Base-by-base conservation (phyloP, 1,140 invertebrate genomes). In the Gonioctena quinquepunctata region DNA sequence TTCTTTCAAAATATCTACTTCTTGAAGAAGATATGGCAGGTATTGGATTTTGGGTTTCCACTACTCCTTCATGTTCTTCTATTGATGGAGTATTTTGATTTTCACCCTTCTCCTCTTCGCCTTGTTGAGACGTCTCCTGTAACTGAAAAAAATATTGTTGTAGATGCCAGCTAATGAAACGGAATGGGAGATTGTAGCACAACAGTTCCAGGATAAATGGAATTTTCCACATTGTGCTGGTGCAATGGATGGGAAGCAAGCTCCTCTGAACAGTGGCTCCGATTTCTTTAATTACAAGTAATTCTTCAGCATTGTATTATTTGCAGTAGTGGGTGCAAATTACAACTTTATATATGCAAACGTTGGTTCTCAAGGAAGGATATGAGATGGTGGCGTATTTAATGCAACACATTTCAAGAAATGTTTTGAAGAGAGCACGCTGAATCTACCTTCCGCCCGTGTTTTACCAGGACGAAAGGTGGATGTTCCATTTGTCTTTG, bases 211-310 rank as follows among this genome's bases (percentile, higher is more conserved):
- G 19, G 33, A 59, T 23, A 61, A 69, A 54, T 83, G 81, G 76
- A 74, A 83, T 60, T 83, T 84, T 68, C 84, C 83, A 18, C 76
- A 84, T 70, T 85, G 84, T 66, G 64, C 81, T 33, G 84, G 83
- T 16, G 79, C 80, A n/a, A 72, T 86, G 4, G 84, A 85, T 75
- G 83, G 83, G 21, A 85, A 84, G 69, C 83, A 76, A 33, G 65
- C 71, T 27, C 48, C 66, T 28, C 48, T 63, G 50, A 64, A 67
- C 6, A 66, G 54, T 16, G 74, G 74, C 54, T 52, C 49, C 8
- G 62, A 68, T 21, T 73, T 50, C 68, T 76, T 63, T 52, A 76
- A 73, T 54, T 73, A 74, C 33, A 85, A 85, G 74, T 56, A 70
- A 62, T 63, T 61, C 11, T 61, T 61, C 28, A 64, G 61, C 28